Conservation (phyloP, 2,888 invertebrate species). For the Exocentrus adspersus region DNA sequence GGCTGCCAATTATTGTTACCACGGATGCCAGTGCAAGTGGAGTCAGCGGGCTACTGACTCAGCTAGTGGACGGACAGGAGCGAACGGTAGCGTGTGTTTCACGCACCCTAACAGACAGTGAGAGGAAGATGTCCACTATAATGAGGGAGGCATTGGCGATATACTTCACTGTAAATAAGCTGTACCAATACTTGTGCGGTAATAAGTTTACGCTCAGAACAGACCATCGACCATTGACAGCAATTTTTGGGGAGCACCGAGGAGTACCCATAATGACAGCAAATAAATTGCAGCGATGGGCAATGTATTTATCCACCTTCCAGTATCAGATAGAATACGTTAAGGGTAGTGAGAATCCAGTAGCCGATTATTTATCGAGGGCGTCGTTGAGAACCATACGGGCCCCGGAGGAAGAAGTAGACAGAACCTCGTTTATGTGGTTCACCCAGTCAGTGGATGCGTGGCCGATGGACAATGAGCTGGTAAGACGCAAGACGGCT, state of each 20-base stretch:
- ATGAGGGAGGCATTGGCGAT: conserved; percentile 5
- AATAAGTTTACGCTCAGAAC: not conserved
- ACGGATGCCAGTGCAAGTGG: conserved; percentile 2
- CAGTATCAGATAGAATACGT: not conserved
- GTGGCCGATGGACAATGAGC: not conserved
- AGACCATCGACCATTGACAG: not conserved
- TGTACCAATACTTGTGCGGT: not conserved
- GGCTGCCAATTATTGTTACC: conserved; percentile 8
- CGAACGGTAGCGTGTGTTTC: conserved; percentile 16
- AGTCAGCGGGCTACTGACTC: conserved; percentile 1
- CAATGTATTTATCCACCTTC: conserved; percentile 1
- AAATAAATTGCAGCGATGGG: not conserved
- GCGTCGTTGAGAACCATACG: not conserved
- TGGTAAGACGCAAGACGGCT: not conserved
- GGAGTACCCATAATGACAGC: not conserved
- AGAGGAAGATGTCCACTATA: not conserved
- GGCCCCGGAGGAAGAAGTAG: not conserved
- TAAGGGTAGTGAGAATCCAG: not conserved
- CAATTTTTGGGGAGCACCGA: not conserved
- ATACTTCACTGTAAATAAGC: not conserved
- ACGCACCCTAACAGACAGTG: not conserved
- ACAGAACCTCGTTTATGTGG: not conserved
- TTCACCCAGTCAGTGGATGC: not conserved
- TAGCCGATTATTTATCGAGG: not conserved
- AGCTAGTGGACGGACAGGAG: conserved; percentile 17